Evolutionary conservation across 2,888 invertebrate species (phyloP).

Genomic region (Stenolophus ochropezus): DNA sequence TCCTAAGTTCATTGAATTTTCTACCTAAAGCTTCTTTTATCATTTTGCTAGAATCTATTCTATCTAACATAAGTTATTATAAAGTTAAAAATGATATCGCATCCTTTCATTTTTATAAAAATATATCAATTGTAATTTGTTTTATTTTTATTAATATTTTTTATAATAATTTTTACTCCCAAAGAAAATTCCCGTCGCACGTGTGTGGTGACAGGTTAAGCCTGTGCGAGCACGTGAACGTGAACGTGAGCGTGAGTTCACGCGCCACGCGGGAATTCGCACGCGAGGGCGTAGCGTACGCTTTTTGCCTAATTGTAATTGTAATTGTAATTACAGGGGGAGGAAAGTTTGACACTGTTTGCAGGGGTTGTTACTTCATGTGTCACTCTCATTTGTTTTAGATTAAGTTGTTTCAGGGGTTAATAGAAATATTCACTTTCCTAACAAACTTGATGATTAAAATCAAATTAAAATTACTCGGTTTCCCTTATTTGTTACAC

Average conservation of each 20-base stretch:
- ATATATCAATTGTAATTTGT: too few species aligned
- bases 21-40: too few species aligned
- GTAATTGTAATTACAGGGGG: slow-evolving; percentile 25
- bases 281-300: slow-evolving; percentile 13
- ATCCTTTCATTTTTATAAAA: too few species aligned
- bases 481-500: background rate
- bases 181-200: background rate
- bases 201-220: background rate
- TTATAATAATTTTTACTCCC: background rate
- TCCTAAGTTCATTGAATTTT: too few species aligned
- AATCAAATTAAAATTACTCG: background rate
- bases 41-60: too few species aligned
- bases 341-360: slow-evolving; percentile 33
- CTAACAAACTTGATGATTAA: background rate
- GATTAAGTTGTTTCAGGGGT: slow-evolving; percentile 8
- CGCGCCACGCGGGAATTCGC: slow-evolving; percentile 37
- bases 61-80: too few species aligned
- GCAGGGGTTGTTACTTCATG: slow-evolving; percentile 25
- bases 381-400: slow-evolving; percentile 13
- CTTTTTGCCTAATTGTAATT: slow-evolving; percentile 37
- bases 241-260: slow-evolving; percentile 25
- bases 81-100: too few species aligned
- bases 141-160: too few species aligned
- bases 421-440: slow-evolving; percentile 10
- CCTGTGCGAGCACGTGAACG: background rate